Base-by-base conservation (phyloP, 2,113 vertebrate species). In the Erythrocercus mccallii region DNA sequence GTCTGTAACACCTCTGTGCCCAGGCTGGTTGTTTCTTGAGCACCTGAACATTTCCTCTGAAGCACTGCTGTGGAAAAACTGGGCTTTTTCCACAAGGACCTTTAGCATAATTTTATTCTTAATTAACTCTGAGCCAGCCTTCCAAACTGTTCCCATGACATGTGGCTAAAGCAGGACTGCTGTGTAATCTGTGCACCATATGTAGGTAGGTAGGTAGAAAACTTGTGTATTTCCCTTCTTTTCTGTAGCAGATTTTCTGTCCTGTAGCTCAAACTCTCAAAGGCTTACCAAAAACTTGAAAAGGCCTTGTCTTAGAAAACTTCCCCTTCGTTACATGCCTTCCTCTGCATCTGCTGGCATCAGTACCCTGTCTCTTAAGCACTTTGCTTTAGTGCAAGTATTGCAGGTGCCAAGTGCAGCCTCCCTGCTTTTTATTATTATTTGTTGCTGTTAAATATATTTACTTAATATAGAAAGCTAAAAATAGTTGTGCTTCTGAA, bases 41-140 rank as follows among this genome's bases (percentile, higher is more conserved):
- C 42, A 66, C 22, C 42, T 73, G 56, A 78, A 60, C 1, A 0
- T 61, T 83, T 69, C 69, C 69, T 84, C 42, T 22, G 8, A 62
- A 60, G 51, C 60, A 15, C 1, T 2, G 0, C 60, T 78, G 20
- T 83, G 72, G 64, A 80, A 48, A 51, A 48, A 51, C 57, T 69
- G 81, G 15, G 12, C 17, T 84, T 89, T 65, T 78, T 71, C 56
- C 56, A 45, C 31, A 44, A 54, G 69, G 60, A 81, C 10, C 22
- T 64, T 60, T 64, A 82, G 56, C 88, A 11, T 27, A 38, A 66
- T 78, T 62, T 73, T 85, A 12, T 60, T 81, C 74, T 23, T 86
- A 73, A 70, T 84, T 68, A 81, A 73, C 35, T 84, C 30, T 51
- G 60, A 89, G 65, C 14, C 56, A 93, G 20, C 37, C 33, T 86